Evolutionary conservation across 2,888 invertebrate genomes (phyloP).

Genomic region (Oxycera nigricornis): DNA sequence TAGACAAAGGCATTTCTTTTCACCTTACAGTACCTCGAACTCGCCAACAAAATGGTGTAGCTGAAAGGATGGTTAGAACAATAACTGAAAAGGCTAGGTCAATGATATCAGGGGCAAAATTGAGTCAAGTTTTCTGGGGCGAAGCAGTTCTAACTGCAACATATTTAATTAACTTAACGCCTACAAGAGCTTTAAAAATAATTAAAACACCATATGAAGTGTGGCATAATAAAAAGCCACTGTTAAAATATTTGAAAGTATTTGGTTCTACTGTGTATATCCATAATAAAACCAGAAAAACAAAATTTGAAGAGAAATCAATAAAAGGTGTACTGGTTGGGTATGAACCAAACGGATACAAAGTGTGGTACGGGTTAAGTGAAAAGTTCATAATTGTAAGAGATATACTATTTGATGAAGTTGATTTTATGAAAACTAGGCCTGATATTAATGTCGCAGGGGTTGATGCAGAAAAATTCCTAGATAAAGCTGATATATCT

Average conservation of each 20-base stretch:
- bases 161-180: constrained; percentile 55
- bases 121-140: constrained; percentile 56
- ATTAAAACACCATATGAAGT: constrained; percentile 57
- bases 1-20: constrained; percentile 51
- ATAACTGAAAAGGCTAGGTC: constrained; percentile 54
- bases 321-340: constrained; percentile 54
- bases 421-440: constrained; percentile 50
- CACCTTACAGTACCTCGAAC: constrained; percentile 56
- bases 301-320: constrained; percentile 55
- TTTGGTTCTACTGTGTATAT: constrained; percentile 46
- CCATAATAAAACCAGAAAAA: too few relatives aligned
- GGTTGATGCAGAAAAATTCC: neutral
- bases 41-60: constrained; percentile 55
- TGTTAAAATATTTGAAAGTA: constrained; percentile 51
- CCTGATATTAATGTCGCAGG: constrained; percentile 28
- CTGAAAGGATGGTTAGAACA: constrained; percentile 54
- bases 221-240: constrained; percentile 56
- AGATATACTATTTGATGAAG: constrained; percentile 55
- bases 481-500: neutral
- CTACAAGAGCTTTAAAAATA: constrained; percentile 52
- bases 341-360: constrained; percentile 55
- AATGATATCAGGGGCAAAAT: constrained; percentile 52
- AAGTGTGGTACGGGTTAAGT: constrained; percentile 52
- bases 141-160: constrained; percentile 56
- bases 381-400: constrained; percentile 52